Conservation (phyloP, 1,140 invertebrate genomes). For the Monochamus saltuarius region DNA sequence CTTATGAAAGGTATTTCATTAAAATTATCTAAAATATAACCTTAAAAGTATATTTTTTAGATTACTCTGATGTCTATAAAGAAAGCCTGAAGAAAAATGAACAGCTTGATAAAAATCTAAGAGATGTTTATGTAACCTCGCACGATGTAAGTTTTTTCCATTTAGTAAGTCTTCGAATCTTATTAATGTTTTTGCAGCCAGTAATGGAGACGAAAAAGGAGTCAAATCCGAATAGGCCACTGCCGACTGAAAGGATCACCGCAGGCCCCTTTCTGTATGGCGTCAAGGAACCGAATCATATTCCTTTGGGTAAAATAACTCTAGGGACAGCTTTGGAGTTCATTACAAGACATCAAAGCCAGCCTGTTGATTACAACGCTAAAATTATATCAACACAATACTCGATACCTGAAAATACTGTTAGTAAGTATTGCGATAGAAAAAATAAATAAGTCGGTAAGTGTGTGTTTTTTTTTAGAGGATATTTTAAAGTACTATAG, state of each 20-base stretch:
- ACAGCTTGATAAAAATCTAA: slow-evolving; percentile 61
- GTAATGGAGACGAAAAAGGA: slow-evolving; percentile 18
- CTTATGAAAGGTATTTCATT: slow-evolving; percentile 57
- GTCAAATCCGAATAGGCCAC: slow-evolving; percentile 42
- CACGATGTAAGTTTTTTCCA: slow-evolving; percentile 50
- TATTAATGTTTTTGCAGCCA: slow-evolving; percentile 18
- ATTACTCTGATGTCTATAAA: slow-evolving; percentile 61
- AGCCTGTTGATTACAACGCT: slow-evolving; percentile 59
- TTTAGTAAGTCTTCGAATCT: not conserved
- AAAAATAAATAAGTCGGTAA: too few species aligned
- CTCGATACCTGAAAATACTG: slow-evolving; percentile 62
- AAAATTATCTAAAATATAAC: slow-evolving; percentile 24
- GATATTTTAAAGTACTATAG: slow-evolving; percentile 59
- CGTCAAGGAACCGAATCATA: slow-evolving; percentile 57
- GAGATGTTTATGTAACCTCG: slow-evolving; percentile 70
- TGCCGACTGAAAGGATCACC: slow-evolving; percentile 53
- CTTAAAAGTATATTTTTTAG: slow-evolving; percentile 49
- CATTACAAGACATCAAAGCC: slow-evolving; percentile 61
- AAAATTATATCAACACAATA: slow-evolving; percentile 66
- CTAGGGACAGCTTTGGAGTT: slow-evolving; percentile 60
- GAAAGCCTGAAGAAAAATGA: slow-evolving; percentile 61
- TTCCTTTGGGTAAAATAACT: slow-evolving; percentile 57
- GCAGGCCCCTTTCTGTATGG: slow-evolving; percentile 57
- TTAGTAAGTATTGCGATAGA: slow-evolving; percentile 53
- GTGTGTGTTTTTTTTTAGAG: slow-evolving; percentile 52